Base-by-base conservation (phyloP, 2,888 invertebrate species). In the Selenia dentaria region DNA sequence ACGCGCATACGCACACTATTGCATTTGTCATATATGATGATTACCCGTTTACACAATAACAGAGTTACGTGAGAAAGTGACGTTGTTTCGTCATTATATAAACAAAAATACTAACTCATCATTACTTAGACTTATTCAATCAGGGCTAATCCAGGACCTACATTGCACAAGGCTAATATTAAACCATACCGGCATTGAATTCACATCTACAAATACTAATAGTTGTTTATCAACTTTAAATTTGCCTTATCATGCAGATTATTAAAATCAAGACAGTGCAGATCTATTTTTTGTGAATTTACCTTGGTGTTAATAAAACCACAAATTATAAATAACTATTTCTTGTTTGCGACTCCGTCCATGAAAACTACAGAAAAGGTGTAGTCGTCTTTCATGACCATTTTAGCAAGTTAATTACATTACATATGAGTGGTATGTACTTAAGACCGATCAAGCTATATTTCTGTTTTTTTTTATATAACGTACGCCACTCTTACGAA, bases 61-160 rank as follows among this genome's bases (percentile, higher is more conserved):
- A 34, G 5, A 11, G 12, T 41, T 42, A 16, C 35, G 41, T 29
- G 41, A 22, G 31, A 36, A 31, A 25, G 8, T 10, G 3, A 18
- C 29, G 29, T 22, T 11, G 18, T n/a, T 10, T 22, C n/a, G 32
- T 25, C 40, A 41, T 35, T 8, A 28, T 22, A 28, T n/a, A 1
- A 9, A 41, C 14, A 41, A 41, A 32, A 33, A 4, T 33, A 27
- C 41, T 28, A 1, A 16, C 34, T 34, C 41, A 41, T 12, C 11
- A 18, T 40, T 40, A 40, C 40, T 11, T 25, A 9, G 16, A n/a
- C 12, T 3, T 11, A 11, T 32, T 32, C 2, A 28, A 28, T n/a
- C 13, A 6, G 2, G 8, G n/a, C n/a, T 24, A n/a, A n/a, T 22
- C 6, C n/a, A 4, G 3, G 18, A 25, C 22, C 25, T 31, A 24